Evolutionary conservation across 2,888 invertebrate species (phyloP).

Genomic region (Noctua janthe): DNA sequence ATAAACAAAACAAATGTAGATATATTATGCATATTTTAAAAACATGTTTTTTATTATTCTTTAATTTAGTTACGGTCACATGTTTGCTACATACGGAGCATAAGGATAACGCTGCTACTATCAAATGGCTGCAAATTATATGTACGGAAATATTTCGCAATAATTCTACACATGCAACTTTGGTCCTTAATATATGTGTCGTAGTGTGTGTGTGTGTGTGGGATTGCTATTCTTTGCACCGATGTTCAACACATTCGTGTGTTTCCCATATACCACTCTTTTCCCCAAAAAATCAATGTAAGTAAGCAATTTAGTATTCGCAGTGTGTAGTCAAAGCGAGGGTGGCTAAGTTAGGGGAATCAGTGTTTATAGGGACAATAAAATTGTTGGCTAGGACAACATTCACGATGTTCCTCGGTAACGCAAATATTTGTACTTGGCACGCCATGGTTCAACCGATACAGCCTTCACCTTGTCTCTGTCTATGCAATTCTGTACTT

Average conservation of each 20-base stretch:
- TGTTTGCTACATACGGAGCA: slow-evolving; percentile 26
- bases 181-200: slow-evolving; percentile 1
- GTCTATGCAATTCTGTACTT: slow-evolving; percentile 57
- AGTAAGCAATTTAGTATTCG: slow-evolving; percentile 76
- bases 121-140: slow-evolving; percentile 22
- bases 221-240: not conserved
- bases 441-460: slow-evolving; percentile 53
- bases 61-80: slow-evolving; percentile 36
- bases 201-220: not conserved
- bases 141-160: slow-evolving; percentile 23
- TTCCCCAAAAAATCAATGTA: slow-evolving; percentile 76
- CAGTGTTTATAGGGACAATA: slow-evolving; percentile 81
- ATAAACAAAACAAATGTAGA: not conserved
- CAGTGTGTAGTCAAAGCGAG: slow-evolving; percentile 69
- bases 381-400: slow-evolving; percentile 79
- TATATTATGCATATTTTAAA: slow-evolving; percentile 3
- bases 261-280: slow-evolving; percentile 9
- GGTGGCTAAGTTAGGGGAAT: slow-evolving; percentile 76
- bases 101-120: slow-evolving; percentile 32
- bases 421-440: slow-evolving; percentile 66
- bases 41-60: not conserved
- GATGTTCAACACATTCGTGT: not conserved
- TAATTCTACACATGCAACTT: slow-evolving; percentile 9
- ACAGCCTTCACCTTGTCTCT: slow-evolving; percentile 63
- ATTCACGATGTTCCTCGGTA: slow-evolving; percentile 61